Percentiles rank a stretch among this genome's conserved stretches.
Conservation (phyloP, 2,113 vertebrate genomes). For the Tetrax tetrax region DNA sequence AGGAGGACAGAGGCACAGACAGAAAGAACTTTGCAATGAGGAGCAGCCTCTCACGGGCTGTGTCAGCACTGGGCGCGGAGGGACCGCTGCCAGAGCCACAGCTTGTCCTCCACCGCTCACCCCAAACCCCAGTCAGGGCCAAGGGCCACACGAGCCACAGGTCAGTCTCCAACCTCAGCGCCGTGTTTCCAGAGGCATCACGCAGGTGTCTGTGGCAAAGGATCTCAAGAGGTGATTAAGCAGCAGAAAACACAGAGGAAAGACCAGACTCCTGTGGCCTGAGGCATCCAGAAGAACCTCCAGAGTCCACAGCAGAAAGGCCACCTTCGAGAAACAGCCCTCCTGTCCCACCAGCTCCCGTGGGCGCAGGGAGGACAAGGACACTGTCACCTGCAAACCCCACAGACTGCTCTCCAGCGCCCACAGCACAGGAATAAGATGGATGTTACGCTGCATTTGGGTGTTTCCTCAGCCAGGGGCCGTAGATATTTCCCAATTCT, state of each 20-base stretch:
- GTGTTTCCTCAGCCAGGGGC: neutral
- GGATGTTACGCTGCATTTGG: neutral
- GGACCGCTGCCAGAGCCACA: neutral
- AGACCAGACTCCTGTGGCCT: neutral
- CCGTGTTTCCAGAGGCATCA: neutral
- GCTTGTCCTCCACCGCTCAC: neutral
- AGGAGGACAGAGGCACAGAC: neutral
- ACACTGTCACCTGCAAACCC: neutral
- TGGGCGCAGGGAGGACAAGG: neutral
- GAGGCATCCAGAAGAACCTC: neutral
- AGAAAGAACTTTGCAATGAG: fast-evolving
- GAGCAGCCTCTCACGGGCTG: neutral
- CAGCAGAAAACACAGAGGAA: neutral
- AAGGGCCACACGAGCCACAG: neutral
- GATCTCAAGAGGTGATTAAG: neutral
- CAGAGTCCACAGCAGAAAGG: neutral
- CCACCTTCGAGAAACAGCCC: neutral
- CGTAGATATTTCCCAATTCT: neutral
- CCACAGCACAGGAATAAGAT: neutral
- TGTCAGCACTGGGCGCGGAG: neutral
- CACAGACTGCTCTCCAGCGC: neutral
- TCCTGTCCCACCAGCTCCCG: neutral
- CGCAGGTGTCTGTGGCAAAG: fast-evolving
- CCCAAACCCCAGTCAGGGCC: neutral
- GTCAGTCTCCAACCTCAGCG: neutral